A percentile compares a stretch with the other conserved stretches of the same genome.
Conservation (phyloP, 2,797 vertebrate genomes). For the Mastacembelus armatus region DNA sequence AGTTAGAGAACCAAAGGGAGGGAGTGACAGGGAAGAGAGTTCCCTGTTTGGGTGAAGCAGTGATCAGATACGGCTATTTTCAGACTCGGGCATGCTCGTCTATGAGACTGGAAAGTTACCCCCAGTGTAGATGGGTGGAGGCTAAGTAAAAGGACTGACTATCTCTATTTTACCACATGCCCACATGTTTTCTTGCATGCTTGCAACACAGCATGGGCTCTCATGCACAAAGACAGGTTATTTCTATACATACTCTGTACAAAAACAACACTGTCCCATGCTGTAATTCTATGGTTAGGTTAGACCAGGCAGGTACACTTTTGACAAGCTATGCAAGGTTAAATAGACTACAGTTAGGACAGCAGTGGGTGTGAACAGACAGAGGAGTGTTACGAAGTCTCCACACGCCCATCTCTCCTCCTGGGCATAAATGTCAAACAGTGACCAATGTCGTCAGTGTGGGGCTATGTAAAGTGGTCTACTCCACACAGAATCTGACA, state of each 20-base stretch:
- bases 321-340: constrained; percentile 13
- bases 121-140: constrained; percentile 71
- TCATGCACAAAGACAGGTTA: constrained; percentile 11
- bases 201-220: constrained; percentile 40
- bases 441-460: constrained; percentile 38
- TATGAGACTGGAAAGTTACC: constrained; percentile 83
- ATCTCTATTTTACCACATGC: constrained; percentile 74
- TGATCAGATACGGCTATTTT: constrained; percentile 91
- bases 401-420: constrained; percentile 25
- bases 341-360: constrained; percentile 3
- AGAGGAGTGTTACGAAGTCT: constrained; percentile 19
- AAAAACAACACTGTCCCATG: constrained; percentile 3
- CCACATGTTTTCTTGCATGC: constrained; percentile 55
- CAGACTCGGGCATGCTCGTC: constrained; percentile 84
- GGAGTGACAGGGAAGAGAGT: constrained; percentile 75
- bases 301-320: constrained; percentile 37
- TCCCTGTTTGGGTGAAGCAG: constrained; percentile 82
- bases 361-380: constrained; percentile 1
- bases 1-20: constrained; percentile 70
- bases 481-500: constrained; percentile 51
- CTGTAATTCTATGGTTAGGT: neutral
- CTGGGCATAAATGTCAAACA: constrained; percentile 49
- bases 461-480: constrained; percentile 59
- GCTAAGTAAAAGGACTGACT: constrained; percentile 76
- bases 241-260: neutral